Evolutionary conservation across 2,113 vertebrate species (phyloP), one percentile per base, ranked within the genome.

Genomic region (Megatriorchis doriae): DNA sequence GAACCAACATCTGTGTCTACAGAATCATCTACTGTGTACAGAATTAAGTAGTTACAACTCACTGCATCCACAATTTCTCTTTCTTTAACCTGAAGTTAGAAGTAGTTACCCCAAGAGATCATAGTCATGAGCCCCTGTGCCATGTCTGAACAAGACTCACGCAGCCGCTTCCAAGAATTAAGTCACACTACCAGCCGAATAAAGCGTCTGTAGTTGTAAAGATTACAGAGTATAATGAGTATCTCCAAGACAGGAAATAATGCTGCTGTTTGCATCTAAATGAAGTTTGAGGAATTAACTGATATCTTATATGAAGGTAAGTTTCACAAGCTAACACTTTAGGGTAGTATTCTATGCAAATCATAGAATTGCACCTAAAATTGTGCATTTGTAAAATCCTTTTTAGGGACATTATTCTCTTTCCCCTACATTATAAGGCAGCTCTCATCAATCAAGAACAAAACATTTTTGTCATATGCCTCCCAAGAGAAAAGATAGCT

Each of bases 1-100:
- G 23, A 70, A 61, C 3, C 8, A 82, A 47, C 6, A 53, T 3
- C 31, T 0, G 0, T 12, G 21, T 19, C 16, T 7, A 34, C 3
- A 32, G 29, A 85, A 73, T 47, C 23, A 27, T 4, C 34, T 58
- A 21, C 11, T 79, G 3, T 9, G 11, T 21, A n/a, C 16, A 45
- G 20, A 82, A 56, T 10, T 21, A 52, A 74, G 50, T 5, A 86
- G 38, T 9, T 43, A 56, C 32, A 65, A 38, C 29, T 80, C 32
- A 32, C 22, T 68, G 40, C 8, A 91, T 25, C 16, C 40, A 23
- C 1, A 9, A 34, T 11, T 88, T 80, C 10, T 36, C 31, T 16
- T 52, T 45, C 25, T 75, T 43, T 75, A 67, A 74, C 16, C 7
- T n/a, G 23, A 83, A 52, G 10, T 45, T 61, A n/a, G 29, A 72